Conservation (phyloP, 2,797 vertebrate genomes). For the Macropodus opercularis region DNA sequence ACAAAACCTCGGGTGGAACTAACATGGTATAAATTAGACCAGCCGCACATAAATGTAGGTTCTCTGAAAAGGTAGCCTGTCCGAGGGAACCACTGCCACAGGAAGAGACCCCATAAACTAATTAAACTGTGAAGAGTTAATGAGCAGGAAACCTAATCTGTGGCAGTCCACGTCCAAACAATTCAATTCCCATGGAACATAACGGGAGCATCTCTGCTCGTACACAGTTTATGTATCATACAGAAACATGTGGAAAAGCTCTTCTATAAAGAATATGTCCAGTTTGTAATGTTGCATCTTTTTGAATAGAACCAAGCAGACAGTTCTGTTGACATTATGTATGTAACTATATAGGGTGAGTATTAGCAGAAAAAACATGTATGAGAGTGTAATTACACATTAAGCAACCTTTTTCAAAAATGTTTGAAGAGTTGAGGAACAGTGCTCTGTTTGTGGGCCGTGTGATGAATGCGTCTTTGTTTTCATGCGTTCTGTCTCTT, state of each 20-base stretch:
- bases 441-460: conserved; percentile 13
- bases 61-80: conserved; percentile 40
- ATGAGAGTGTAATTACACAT: conserved; percentile 37
- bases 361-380: conserved; percentile 16
- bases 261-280: conserved; percentile 38
- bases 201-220: conserved; percentile 34
- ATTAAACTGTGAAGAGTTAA: conserved; percentile 50
- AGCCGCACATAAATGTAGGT: conserved; percentile 21
- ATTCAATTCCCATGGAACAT: conserved; percentile 34
- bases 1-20: conserved; percentile 20
- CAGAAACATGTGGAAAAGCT: conserved; percentile 33
- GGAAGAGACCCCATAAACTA: conserved; percentile 53
- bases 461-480: conserved; percentile 43
- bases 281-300: conserved; percentile 19
- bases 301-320: conserved; percentile 19
- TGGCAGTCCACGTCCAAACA: conserved; percentile 32
- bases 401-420: conserved; percentile 26
- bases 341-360: conserved; percentile 20
- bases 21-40: conserved; percentile 26
- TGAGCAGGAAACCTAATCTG: conserved; percentile 55
- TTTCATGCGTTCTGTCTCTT: conserved; percentile 17
- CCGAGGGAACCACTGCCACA: conserved; percentile 39
- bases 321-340: conserved; percentile 11
- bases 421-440: conserved; percentile 44
- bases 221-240: conserved; percentile 21